Base-by-base conservation (phyloP, 1,140 invertebrate genomes). In the Plutomurus gul region DNA sequence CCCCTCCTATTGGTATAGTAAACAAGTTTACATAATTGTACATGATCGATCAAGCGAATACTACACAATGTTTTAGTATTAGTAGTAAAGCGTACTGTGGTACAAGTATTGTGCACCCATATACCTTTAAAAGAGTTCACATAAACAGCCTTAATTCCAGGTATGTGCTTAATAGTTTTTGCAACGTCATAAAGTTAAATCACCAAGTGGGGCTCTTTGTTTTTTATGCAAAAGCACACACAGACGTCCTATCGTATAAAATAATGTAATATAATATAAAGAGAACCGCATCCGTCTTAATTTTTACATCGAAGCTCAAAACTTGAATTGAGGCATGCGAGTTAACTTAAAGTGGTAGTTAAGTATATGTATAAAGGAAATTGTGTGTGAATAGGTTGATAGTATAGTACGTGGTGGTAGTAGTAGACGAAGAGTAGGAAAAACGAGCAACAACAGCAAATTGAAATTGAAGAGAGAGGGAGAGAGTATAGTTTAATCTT, bases 81-180 rank as follows among this genome's bases (percentile, higher is more conserved):
- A n/a, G n/a, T n/a, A n/a, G n/a, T n/a, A n/a, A n/a, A n/a, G n/a
- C n/a, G n/a, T n/a, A n/a, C n/a, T n/a, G n/a, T n/a, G n/a, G n/a
- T n/a, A n/a, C n/a, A n/a, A n/a, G n/a, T n/a, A n/a, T n/a, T n/a
- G n/a, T n/a, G n/a, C n/a, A n/a, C n/a, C n/a, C n/a, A n/a, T n/a
- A n/a, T n/a, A n/a, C n/a, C n/a, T n/a, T n/a, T n/a, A n/a, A n/a
- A n/a, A n/a, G n/a, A n/a, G n/a, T n/a, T n/a, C n/a, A n/a, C n/a
- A n/a, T n/a, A n/a, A n/a, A n/a, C n/a, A 65, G 30, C 27, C 56
- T 65, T 33, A 33, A 33, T 65, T 33, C 25, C 27, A 65, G 56
- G 56, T 65, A 65, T 65, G 56, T 65, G 56, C 56, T 65, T 65
- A 65, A 65, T 65, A 65, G 56, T 65, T 65, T 65, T 65, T 65